Evolutionary conservation across 2,113 vertebrate species (phyloP).

Genomic region (Loxodonta africana): DNA sequence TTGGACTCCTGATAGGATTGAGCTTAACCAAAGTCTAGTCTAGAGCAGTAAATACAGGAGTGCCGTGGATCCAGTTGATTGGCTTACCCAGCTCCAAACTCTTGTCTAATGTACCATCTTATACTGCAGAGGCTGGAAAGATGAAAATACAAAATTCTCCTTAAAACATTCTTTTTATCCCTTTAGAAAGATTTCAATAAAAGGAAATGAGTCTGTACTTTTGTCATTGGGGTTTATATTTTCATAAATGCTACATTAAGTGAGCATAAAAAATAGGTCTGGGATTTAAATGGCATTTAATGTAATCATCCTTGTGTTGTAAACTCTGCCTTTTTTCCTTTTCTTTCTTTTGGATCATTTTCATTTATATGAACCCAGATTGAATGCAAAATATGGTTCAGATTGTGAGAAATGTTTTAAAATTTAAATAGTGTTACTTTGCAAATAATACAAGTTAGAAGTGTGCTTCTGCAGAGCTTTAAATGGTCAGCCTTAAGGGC

Average conservation of each 20-base stretch:
- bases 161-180: background rate
- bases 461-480: slow-evolving; percentile 43
- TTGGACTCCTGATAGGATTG: background rate
- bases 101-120: background rate
- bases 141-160: background rate
- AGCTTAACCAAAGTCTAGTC: background rate
- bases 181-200: background rate
- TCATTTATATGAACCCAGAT: slow-evolving; percentile 20
- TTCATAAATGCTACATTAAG: slow-evolving; percentile 53
- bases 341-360: background rate
- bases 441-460: slow-evolving; percentile 65
- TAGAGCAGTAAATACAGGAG: background rate
- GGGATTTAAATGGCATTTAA: background rate
- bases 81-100: background rate
- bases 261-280: slow-evolving; percentile 15
- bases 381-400: slow-evolving; percentile 35
- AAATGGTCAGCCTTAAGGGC: background rate
- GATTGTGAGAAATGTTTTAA: slow-evolving; percentile 57
- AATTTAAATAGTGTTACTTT: slow-evolving; percentile 58
- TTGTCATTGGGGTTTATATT: background rate
- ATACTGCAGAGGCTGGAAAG: background rate
- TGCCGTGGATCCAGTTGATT: background rate
- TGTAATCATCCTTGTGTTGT: background rate
- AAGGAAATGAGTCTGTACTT: slow-evolving; percentile 12
- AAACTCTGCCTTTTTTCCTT: background rate